A percentile compares a stretch with the other conserved stretches of the same genome.
These are phyloP conservation scores for Acrossocheilus fasciatus DNA, from an alignment of 2,797 vertebrate species.

Conservation along the genomic window DNA sequence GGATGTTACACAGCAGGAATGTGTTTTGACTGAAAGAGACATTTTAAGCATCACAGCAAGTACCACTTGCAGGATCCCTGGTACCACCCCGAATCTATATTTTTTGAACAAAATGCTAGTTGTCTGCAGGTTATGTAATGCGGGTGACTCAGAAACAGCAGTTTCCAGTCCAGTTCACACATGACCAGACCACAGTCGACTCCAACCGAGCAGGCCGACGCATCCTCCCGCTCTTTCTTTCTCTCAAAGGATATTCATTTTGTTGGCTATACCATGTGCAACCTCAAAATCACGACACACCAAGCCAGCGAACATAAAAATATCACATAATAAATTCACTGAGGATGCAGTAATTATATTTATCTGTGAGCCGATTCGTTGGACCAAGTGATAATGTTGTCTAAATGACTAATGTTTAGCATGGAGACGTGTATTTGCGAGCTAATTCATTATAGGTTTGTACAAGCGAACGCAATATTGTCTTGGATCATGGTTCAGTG, in stretches of 20 bases:
- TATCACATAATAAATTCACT: conserved; percentile 3
- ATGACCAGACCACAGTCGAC: conserved; percentile 59
- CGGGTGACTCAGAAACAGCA: conserved; percentile 62
- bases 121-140: conserved; percentile 62
- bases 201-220: conserved; percentile 44
- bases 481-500: conserved; percentile 45
- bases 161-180: conserved; percentile 61
- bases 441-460: conserved; percentile 51
- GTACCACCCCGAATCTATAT: conserved; percentile 44
- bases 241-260: conserved; percentile 23
- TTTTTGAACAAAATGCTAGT: conserved; percentile 55
- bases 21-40: conserved; percentile 11
- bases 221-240: conserved; percentile 28
- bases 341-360: neutral
- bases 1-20: neutral
- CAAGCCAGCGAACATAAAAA: conserved; percentile 20
- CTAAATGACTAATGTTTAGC: conserved; percentile 42
- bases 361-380: conserved; percentile 1
- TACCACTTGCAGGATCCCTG: conserved; percentile 22
- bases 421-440: conserved; percentile 22
- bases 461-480: conserved; percentile 43
- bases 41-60: conserved; percentile 21
- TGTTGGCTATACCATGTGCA: neutral
- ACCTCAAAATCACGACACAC: conserved; percentile 14
- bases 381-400: conserved; percentile 32